Evolutionary conservation across 2,113 vertebrate genomes (phyloP).

Genomic region (Peromyscus maniculatus): DNA sequence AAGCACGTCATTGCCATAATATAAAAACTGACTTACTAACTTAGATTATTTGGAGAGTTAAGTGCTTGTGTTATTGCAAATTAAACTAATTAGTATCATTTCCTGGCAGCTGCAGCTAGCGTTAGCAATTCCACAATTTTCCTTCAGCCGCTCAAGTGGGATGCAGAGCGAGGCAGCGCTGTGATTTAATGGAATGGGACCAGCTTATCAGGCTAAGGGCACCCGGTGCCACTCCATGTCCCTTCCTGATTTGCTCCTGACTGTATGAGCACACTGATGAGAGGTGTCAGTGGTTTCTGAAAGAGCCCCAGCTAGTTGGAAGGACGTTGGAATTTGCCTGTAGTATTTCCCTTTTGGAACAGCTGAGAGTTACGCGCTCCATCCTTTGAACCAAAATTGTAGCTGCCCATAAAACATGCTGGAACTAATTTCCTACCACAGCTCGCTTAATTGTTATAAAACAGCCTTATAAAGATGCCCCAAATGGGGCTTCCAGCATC

Average conservation of each 20-base stretch:
- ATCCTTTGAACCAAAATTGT: constrained; percentile 80
- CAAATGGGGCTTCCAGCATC: constrained; percentile 72
- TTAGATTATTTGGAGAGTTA: constrained; percentile 91
- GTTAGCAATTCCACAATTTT: constrained; percentile 87
- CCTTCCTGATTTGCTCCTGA: constrained; percentile 77
- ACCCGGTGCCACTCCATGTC: constrained; percentile 73
- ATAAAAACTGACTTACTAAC: constrained; percentile 89
- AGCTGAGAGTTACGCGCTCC: constrained; percentile 58
- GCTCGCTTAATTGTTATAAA: constrained; percentile 80
- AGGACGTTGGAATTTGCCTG: constrained; percentile 64
- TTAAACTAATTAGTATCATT: constrained; percentile 92
- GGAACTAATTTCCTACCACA: constrained; percentile 80
- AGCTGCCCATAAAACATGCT: constrained; percentile 82
- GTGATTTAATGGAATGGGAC: constrained; percentile 88
- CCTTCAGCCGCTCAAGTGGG: constrained; percentile 85
- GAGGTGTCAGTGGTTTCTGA: constrained; percentile 79
- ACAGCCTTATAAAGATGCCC: constrained; percentile 66
- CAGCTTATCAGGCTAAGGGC: constrained; percentile 85
- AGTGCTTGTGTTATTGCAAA: constrained; percentile 92
- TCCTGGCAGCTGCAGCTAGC: constrained; percentile 90
- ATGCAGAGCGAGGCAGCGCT: constrained; percentile 84
- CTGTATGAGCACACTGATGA: constrained; percentile 77
- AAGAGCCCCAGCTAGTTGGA: constrained; percentile 75
- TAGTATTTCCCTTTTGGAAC: constrained; percentile 75
- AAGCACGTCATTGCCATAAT: constrained; percentile 86